Evolutionary conservation across 2,797 vertebrate species (phyloP), one percentile per base, ranked within the genome.

Genomic region (Macropodus opercularis): DNA sequence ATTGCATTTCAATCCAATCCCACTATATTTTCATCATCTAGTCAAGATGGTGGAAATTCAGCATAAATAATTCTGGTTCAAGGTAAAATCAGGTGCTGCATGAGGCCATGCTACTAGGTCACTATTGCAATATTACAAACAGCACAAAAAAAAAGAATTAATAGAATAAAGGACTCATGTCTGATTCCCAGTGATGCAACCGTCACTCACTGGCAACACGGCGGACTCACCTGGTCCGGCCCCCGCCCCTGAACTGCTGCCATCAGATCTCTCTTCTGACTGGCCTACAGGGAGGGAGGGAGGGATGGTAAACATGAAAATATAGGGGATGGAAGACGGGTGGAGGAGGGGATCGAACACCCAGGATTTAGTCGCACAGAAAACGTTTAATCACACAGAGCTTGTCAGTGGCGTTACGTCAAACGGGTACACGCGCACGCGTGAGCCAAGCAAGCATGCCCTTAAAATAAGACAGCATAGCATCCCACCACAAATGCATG

Each of bases 261-360:
- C 87, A 75, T 93, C 91, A 90, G 92, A 91, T 88, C 88, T 90
- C 61, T 92, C 91, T 86, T 94, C 93, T 93, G 92, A 92, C 81
- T 94, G 93, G 89, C 93, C 93, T 94, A 91, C 85, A 88, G 88
- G 87, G 42, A 86, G 79, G 90, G 89, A 90, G 86, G 88, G 89
- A 92, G 83, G 91, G 90, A 90, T 85, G 90, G 83, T 86, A 81
- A 87, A 88, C 78, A 86, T 90, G 76, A 86, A 87, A 90, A 88
- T 68, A 86, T 34, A 83, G 42, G 75, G 85, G 59, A 70, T 78
- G 76, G 79, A 41, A 77, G 72, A 73, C 68, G 74, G 48, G 69
- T 52, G 67, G 19, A 61, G 73, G 75, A 57, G 59, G 81, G 74
- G 61, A 51, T 80, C 68, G 72, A 61, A 84, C 64, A 84, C 59